Percentiles rank a stretch among this genome's conserved stretches.
Conservation (phyloP, 2,797 vertebrate species). For the Micrastur ruficollis region DNA sequence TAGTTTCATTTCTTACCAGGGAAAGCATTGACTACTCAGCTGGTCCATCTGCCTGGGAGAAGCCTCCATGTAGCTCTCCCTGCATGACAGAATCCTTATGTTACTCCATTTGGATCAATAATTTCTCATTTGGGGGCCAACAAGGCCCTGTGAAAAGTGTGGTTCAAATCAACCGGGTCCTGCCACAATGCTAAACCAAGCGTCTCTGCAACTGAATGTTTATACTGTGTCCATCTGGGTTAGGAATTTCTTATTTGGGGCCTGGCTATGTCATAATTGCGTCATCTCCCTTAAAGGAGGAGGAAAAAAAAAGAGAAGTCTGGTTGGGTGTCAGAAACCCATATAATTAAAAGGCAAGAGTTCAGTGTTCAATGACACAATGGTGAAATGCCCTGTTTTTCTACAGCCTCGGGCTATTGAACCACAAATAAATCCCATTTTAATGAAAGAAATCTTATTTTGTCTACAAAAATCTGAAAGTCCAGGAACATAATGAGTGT, state of each 20-base stretch:
- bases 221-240: conserved; percentile 38
- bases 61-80: neutral
- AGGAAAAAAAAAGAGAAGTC: neutral
- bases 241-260: conserved; percentile 41
- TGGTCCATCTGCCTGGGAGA: conserved; percentile 23
- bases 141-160: conserved; percentile 10
- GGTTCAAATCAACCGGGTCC: neutral
- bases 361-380: conserved; percentile 37
- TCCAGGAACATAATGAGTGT: conserved; percentile 46
- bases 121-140: conserved; percentile 24
- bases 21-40: neutral
- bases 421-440: conserved; percentile 69
- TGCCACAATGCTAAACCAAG: conserved; percentile 6
- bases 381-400: conserved; percentile 61
- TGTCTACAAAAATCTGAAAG: conserved; percentile 61
- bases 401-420: conserved; percentile 35
- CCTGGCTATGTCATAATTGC: conserved; percentile 38
- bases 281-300: conserved; percentile 35
- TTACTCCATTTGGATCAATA: conserved; percentile 46
- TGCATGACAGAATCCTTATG: conserved; percentile 11
- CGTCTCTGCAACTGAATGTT: conserved; percentile 27
- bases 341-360: conserved; percentile 60
- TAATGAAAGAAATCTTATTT: conserved; percentile 69
- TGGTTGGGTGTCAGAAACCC: conserved; percentile 55
- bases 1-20: conserved; percentile 15